Base-by-base conservation (phyloP, 2,797 vertebrate genomes). In the Falco peregrinus region DNA sequence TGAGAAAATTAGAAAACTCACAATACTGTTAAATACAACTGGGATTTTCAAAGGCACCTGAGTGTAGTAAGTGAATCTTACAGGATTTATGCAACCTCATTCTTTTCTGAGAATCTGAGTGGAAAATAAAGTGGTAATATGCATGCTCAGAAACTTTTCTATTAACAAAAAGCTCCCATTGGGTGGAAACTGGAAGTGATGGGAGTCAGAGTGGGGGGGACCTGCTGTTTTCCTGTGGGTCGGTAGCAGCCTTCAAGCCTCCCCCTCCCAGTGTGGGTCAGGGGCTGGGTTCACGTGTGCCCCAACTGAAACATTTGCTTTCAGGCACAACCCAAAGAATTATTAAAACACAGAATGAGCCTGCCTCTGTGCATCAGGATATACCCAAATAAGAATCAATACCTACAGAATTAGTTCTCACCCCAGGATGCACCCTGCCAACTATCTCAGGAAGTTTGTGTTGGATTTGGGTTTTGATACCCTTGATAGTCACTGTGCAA, bases 261-360 rank as follows among this genome's bases (percentile, higher is more conserved):
- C 39, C 45, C 1, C 33, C 28, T 11, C 39, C 37, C 1, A 0
- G 33, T 6, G 5, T 0, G 2, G 43, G 10, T 65, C 29, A 29
- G 45, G 45, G 37, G 5, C 31, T 43, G 11, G 8, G 26, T 4
- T 35, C 5, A 2, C 5, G 13, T 13, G 7, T 60, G 47, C 47
- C 37, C n/a, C 25, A 20, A 5, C 21, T 7, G 4, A 51, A 51
- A 39, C 10, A 1, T 31, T 21, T 10, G 20, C 6, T 2, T 63
- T 56, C 37, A 28, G 31, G 26, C 24, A 59, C 29, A 21, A 64
- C 19, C 2, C 1, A 64, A 57, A 61, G 39, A 25, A 78, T 21
- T 12, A 29, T 20, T n/a, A 3, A 41, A 6, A 17, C 3, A 33
- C 28, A 28, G 37, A 33, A 63, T 2, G 9, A 39, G 22, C 16